Evolutionary conservation across 2,797 vertebrate species (phyloP), one percentile per base, ranked within the genome.

Genomic region (Nasua narica): DNA sequence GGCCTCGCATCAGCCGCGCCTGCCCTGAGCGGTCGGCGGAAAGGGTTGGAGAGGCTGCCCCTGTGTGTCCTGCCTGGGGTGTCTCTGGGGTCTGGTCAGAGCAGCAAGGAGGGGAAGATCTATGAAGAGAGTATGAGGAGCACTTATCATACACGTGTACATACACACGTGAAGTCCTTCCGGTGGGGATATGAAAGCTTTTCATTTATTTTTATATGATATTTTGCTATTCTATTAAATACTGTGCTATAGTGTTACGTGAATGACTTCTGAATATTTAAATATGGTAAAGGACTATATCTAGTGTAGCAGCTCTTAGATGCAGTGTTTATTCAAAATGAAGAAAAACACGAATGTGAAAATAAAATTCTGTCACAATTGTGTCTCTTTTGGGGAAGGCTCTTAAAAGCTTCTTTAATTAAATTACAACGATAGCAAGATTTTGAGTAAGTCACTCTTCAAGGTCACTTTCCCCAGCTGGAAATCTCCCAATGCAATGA

Each of bases 191-290:
- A 29, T 37, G 62, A 79, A 85, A 74, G 35, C n/a, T 67, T 87
- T 62, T 58, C 56, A 48, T 70, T 77, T 82, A 62, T 87, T 96
- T 79, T 93, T 93, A 52, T 87, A 25, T 12, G 48, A 9, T 62
- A 35, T 40, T 76, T 82, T 92, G n/a, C 87, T 77, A 27, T 82
- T 25, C 84, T 77, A 7, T 77, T 76, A 65, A 95, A 78, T 35
- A 32, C 92, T 74, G 18, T 60, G n/a, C 29, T 48, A 7, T 46
- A 32, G n/a, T 56, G 18, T 91, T 78, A 70, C 0, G 48, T 5
- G 35, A 67, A 54, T 85, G 70, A 82, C 60, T 54, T 74, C 37
- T 37, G 32, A 74, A 21, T 76, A 87, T 62, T 69, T 46, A 78
- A 77, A 70, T 86, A 69, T 29, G 27, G 48, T 35, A 87, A 77